phyloP scores from a whole-genome alignment of 2,888 invertebrate genomes.

The Lycophotia porphyrea region DNA sequence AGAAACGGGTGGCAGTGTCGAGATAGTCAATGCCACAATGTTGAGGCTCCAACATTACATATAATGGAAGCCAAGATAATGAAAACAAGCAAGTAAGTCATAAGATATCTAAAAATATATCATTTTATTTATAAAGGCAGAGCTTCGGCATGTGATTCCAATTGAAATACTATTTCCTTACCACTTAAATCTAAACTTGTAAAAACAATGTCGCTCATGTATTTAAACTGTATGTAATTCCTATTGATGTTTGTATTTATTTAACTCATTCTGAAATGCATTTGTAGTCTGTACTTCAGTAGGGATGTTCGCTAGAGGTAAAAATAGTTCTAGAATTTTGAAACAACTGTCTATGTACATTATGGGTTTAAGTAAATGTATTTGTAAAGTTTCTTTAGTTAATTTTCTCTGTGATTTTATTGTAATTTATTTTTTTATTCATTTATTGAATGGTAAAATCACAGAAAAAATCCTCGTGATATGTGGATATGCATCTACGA shows the following conservation, averaged over 20 bases:
- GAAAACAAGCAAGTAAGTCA: background rate
- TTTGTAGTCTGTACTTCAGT: conserved; percentile 59
- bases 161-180: conserved; percentile 36
- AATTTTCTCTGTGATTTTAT: conserved; percentile 48
- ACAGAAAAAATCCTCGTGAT: conserved; percentile 39
- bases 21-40: conserved; percentile 7
- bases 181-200: conserved; percentile 38
- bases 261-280: conserved; percentile 60
- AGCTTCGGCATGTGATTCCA: conserved; percentile 46
- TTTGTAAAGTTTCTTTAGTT: conserved; percentile 17
- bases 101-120: background rate
- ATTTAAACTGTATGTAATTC: conserved; percentile 28
- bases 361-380: conserved; percentile 23
- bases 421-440: conserved; percentile 35
- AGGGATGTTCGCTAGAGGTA: conserved; percentile 52
- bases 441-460: conserved; percentile 34
- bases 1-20: background rate
- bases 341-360: conserved; percentile 48
- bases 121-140: conserved; percentile 4
- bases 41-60: background rate
- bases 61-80: conserved; percentile 3
- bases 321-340: conserved; percentile 36
- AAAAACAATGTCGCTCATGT: conserved; percentile 35
- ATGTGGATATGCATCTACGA: conserved; percentile 20
- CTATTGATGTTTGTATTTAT: conserved; percentile 55